Conservation (phyloP, 2,888 invertebrate species). For the Globia sparganii region DNA sequence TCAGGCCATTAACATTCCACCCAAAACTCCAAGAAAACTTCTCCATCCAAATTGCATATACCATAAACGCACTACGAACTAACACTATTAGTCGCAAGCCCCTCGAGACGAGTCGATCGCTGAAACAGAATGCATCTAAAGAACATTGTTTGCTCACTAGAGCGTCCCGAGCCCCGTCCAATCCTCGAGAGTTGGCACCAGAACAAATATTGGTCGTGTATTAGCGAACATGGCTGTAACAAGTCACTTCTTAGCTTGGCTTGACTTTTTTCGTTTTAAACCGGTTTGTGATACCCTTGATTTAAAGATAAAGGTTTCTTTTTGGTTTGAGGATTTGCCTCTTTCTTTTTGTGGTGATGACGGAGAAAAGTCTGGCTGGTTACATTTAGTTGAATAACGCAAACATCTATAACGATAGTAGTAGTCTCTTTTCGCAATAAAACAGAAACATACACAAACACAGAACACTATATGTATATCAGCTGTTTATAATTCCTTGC, state of each 20-base stretch:
- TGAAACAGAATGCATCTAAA: slow-evolving; percentile 78
- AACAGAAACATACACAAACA: slow-evolving; percentile 16
- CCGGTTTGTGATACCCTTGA: slow-evolving; percentile 60
- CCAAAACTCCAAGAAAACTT: slow-evolving; percentile 39
- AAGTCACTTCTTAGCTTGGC: slow-evolving; percentile 77
- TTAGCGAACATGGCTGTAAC: slow-evolving; percentile 81
- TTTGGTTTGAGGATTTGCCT: slow-evolving; percentile 13
- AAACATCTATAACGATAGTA: slow-evolving; percentile 11
- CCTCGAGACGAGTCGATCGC: slow-evolving; percentile 67
- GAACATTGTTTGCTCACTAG: slow-evolving; percentile 82
- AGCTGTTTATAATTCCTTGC: slow-evolving; percentile 50
- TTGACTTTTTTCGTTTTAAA: slow-evolving; percentile 66
- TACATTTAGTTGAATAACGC: background rate
- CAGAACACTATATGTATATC: slow-evolving; percentile 11
- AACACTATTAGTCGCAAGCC: slow-evolving; percentile 75
- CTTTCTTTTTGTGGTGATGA: slow-evolving; percentile 25
- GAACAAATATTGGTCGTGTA: slow-evolving; percentile 87
- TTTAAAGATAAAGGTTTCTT: slow-evolving; percentile 53
- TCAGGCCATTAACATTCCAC: slow-evolving; percentile 25
- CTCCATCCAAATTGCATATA: slow-evolving; percentile 51
- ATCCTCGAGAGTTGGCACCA: slow-evolving; percentile 77
- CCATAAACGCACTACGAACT: slow-evolving; percentile 63
- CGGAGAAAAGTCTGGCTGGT: slow-evolving; percentile 4
- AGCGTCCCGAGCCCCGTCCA: slow-evolving; percentile 73
- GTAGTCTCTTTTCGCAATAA: background rate